Base-by-base conservation (phyloP, 1,140 invertebrate genomes). In the Nasonia giraulti region DNA sequence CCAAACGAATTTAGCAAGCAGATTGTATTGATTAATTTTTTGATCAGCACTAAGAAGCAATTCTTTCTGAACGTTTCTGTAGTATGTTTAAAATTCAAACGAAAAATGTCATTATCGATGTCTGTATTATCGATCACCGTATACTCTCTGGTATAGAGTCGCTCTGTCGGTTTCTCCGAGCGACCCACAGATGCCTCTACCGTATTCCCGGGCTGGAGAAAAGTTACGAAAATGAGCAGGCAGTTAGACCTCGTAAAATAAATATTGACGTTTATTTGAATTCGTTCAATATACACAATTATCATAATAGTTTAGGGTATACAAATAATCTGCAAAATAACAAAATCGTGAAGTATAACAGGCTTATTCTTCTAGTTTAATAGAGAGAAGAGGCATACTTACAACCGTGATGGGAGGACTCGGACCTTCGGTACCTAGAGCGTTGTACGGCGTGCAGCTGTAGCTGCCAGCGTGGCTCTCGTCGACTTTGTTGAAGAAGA, bases 391-490 rank as follows among this genome's bases (percentile, higher is more conserved):
- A 71, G 10, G 2, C 1, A 66, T 14, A 88, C 87, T 90, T 84
- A 91, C 92, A 86, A 99, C 98, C 89, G 96, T 96, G 91, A 99
- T 98, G 10, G 95, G 94, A 50, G 96, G 95, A 71, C 98, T 98
- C 20, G 97, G 95, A 2, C 97, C 97, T 79, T 96, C 96, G 7
- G 96, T 96, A 31, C 98, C 98, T 87, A 98, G 94, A 77, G 96
- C 95, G 91, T 99, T 99, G 92, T 97, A 98, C 40, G 98, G 98
- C 10, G 97, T 98, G 91, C 98, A 99, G 33, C 96, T 96, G 92
- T 99, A 99, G 87, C 94, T 94, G 31, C 97, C 96, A 55, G 95
- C 95, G 88, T 97, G 96, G 2, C 94, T 95, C 89, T 97, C 96
- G 87, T 95, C 97, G 88, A 96, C 96, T 95, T 96, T 95, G 84